phyloP scores from a whole-genome alignment of 2,888 invertebrate genomes.

The Metalampra italica region DNA sequence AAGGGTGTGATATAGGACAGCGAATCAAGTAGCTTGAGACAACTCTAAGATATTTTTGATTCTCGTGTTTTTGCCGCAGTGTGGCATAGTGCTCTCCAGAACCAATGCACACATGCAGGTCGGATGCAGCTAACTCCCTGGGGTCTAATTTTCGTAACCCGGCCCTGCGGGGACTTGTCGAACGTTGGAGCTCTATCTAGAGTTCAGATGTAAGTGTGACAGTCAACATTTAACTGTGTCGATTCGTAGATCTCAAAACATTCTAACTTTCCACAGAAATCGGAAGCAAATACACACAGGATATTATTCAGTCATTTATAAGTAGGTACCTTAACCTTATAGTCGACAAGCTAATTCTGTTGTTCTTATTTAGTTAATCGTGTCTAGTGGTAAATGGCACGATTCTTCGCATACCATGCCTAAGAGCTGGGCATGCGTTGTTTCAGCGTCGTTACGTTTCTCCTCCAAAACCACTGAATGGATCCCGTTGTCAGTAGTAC shows the following conservation, averaged over 20 bases:
- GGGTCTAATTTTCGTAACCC: constrained; percentile 76
- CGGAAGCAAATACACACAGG: too few species aligned
- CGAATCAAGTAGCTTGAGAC: constrained; percentile 8
- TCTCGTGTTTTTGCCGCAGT: constrained; percentile 4
- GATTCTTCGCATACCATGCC: too few species aligned
- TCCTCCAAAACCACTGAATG: too few species aligned
- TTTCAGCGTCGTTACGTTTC: too few species aligned
- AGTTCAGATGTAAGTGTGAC: constrained; percentile 24
- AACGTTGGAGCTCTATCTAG: constrained; percentile 23
- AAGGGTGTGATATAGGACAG: too few species aligned
- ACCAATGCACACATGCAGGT: constrained; percentile 66
- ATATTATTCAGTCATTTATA: too few species aligned
- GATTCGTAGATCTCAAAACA: neutral
- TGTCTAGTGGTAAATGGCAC: too few species aligned
- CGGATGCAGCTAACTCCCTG: constrained; percentile 64
- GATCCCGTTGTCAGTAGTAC: too few species aligned
- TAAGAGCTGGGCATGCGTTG: too few species aligned
- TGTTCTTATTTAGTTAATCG: too few species aligned
- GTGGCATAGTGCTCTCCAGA: constrained; percentile 28
- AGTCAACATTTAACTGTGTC: constrained; percentile 27
- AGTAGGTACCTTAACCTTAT: too few species aligned
- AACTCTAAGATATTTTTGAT: neutral
- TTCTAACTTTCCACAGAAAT: neutral
- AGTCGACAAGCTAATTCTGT: too few species aligned
- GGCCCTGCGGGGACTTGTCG: constrained; percentile 46